These are phyloP conservation scores for Thera britannica DNA, from an alignment of 2,888 invertebrate genomes.

Conservation along the genomic window DNA sequence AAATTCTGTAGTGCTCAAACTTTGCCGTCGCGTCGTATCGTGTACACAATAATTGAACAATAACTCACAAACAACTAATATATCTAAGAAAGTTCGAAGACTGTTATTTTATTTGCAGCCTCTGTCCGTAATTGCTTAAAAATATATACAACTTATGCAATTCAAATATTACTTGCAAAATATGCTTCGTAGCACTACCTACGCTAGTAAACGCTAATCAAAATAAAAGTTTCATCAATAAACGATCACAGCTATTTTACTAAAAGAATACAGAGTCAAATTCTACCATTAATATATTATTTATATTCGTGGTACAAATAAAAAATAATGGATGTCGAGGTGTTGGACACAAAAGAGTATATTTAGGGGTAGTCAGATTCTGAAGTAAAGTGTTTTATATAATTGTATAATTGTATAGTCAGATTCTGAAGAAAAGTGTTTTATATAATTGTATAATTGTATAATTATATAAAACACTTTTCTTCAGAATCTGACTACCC, in stretches of 20 bases:
- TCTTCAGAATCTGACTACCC: conserved; percentile 40
- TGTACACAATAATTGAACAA: conserved; percentile 49
- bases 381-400: no score
- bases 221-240: conserved; percentile 1
- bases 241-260: background rate
- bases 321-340: conserved; percentile 68
- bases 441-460: no score
- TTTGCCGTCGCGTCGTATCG: conserved; percentile 42
- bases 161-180: background rate
- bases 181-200: conserved; percentile 1
- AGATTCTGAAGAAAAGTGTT: no score
- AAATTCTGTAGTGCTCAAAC: conserved; percentile 37
- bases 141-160: background rate
- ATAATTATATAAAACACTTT: no score
- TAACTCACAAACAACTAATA: conserved; percentile 47
- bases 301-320: conserved; percentile 57
- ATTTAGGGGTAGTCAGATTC: conserved; percentile 39
- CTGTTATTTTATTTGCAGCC: conserved; percentile 13
- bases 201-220: background rate
- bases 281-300: conserved; percentile 20
- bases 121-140: conserved; percentile 6
- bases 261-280: background rate
- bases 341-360: conserved; percentile 55
- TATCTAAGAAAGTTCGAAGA: conserved; percentile 29
- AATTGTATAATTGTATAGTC: no score